These are phyloP conservation scores for Rafetus swinhoei DNA, from an alignment of 2,113 vertebrate genomes.

Conservation along the genomic window DNA sequence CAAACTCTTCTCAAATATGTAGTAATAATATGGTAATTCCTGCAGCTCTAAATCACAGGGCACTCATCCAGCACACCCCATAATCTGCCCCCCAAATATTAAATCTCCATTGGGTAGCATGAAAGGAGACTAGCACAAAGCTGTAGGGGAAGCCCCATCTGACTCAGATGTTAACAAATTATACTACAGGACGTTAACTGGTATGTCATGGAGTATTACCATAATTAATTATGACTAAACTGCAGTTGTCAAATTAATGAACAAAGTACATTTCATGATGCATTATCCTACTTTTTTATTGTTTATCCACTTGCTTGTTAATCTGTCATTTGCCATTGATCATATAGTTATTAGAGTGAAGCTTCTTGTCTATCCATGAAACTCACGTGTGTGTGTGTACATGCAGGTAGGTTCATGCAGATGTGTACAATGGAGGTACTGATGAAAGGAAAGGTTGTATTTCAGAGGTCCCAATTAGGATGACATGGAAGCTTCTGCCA, in stretches of 20 bases:
- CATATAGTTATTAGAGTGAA: background rate
- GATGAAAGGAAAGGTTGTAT: fast-evolving
- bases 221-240: slow-evolving; percentile 66
- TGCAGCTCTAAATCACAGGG: background rate
- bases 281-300: slow-evolving; percentile 33
- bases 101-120: background rate
- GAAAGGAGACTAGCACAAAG: background rate
- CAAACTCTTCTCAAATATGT: no score
- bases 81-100: background rate
- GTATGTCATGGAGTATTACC: slow-evolving; percentile 34
- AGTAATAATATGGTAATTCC: background rate
- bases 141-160: background rate
- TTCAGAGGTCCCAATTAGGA: background rate
- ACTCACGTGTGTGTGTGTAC: background rate
- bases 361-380: background rate
- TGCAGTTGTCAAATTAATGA: slow-evolving; percentile 57
- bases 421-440: background rate
- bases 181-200: slow-evolving; percentile 5
- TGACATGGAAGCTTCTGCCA: no score
- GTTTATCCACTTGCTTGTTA: slow-evolving; percentile 52
- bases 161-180: slow-evolving; percentile 15
- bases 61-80: fast-evolving
- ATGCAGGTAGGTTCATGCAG: fast-evolving
- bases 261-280: slow-evolving; percentile 46
- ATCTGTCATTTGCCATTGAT: slow-evolving; percentile 10